Evolutionary conservation across 2,113 vertebrate species (phyloP), one percentile per base, ranked within the genome.

Genomic region (Tor tambroides): DNA sequence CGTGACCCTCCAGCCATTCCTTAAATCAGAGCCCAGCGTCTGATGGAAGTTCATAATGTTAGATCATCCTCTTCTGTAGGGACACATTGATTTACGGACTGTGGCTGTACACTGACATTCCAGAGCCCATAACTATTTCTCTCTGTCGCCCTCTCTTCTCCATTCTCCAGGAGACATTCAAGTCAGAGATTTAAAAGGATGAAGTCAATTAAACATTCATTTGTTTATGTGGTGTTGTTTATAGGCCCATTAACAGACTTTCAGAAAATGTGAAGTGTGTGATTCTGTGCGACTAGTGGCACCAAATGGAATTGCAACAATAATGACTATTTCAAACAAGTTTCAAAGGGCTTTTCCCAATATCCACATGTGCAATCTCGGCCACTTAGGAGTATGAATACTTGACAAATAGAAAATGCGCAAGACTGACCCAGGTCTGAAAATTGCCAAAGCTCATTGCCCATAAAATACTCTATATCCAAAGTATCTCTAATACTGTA

Each of bases 1-100:
- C 92, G n/a, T 94, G 91, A 91, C 92, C 91, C 88, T 85, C 11
- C 81, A 26, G 76, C 72, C 86, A 93, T 92, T 91, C 87, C 89
- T 92, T 93, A 93, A 93, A 90, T 91, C 90, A 92, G 67, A 85
- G 80, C 75, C 85, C 59, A 6, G 82, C 43, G 85, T 84, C 87
- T 84, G 89, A 91, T 67, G 83, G 80, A 86, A 90, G 86, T 87
- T 91, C 5, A 23, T 75, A 83, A 89, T 90, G 86, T 91, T 87
- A 86, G 90, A 91, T 91, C 91, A 91, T 85, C 61, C 83, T 10
- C 61, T 92, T 92, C 87, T 90, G 84, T 87, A 87, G n/a, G 6
- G 65, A 75, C 87, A 91, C 87, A 91, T 89, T 92, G 90, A 94
- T 93, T 93, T 91, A 90, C 89, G 71, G 87, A 59, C 84, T 49